Percentiles rank a stretch among this genome's conserved stretches.
Evolutionary conservation across 1,140 invertebrate species (phyloP).

Genomic region (Notospermus geniculatus): DNA sequence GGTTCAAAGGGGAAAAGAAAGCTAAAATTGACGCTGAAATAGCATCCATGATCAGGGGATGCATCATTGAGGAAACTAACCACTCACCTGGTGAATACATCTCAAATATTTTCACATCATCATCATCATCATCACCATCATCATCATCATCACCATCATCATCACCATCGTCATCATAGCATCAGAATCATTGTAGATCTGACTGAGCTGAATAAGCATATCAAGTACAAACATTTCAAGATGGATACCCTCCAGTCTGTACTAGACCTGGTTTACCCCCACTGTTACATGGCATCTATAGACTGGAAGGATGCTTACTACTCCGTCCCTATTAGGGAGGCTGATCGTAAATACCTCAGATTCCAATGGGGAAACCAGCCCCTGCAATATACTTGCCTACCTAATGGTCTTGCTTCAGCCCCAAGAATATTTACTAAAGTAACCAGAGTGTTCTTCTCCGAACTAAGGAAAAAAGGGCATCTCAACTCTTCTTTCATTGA

Average conservation of each 20-base stretch:
- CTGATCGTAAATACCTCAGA: background rate
- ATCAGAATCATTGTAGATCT: background rate
- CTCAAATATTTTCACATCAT: slow-evolving; percentile 9
- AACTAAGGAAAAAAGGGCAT: background rate
- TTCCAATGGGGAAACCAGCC: background rate
- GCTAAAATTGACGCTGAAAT: no score
- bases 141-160: no score
- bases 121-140: no score
- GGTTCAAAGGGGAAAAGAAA: background rate
- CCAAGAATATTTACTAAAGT: background rate
- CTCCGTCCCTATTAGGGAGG: background rate
- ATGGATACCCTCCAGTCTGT: background rate
- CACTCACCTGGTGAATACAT: background rate
- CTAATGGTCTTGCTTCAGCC: slow-evolving; percentile 1
- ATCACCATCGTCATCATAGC: no score
- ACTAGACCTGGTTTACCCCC: background rate
- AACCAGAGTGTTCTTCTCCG: background rate
- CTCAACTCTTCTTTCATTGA: background rate
- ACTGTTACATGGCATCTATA: background rate
- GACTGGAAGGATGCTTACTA: slow-evolving; percentile 3
- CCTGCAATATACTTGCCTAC: slow-evolving; percentile 3
- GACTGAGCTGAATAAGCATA: slow-evolving; percentile 1
- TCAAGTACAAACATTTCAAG: slow-evolving; percentile 4
- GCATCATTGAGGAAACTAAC: background rate
- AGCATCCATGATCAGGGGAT: background rate